Percentiles rank a stretch among this genome's conserved stretches.
Evolutionary conservation across 2,888 invertebrate genomes (phyloP).

Genomic region (Ischnura elegans): DNA sequence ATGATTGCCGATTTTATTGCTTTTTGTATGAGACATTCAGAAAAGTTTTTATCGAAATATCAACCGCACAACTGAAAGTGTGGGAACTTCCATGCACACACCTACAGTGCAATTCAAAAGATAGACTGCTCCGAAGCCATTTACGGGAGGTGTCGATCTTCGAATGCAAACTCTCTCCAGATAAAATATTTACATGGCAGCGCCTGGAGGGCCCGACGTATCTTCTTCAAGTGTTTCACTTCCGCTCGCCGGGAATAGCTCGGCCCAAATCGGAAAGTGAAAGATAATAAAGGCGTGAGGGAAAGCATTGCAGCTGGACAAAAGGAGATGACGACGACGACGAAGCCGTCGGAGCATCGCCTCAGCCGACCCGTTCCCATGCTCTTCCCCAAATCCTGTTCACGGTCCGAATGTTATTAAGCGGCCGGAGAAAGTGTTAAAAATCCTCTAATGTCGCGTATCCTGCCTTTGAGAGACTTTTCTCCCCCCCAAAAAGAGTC

Average conservation of each 20-base stretch:
- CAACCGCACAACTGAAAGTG: neutral
- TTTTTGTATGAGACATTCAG: neutral
- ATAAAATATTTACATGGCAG: neutral
- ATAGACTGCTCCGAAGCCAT: too few species aligned
- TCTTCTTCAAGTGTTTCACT: conserved; percentile 19
- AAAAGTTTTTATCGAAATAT: neutral
- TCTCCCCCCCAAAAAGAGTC: neutral
- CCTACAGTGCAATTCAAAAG: neutral
- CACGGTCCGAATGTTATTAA: conserved; percentile 50
- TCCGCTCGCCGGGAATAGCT: neutral
- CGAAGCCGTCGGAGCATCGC: neutral
- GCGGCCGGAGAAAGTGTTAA: conserved; percentile 44
- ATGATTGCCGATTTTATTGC: too few species aligned
- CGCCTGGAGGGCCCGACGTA: neutral
- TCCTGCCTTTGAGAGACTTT: neutral
- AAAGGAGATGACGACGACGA: too few species aligned
- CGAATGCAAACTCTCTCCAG: neutral
- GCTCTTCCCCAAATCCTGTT: neutral
- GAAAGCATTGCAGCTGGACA: conserved; percentile 27
- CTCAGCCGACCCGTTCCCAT: neutral
- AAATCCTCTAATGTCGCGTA: conserved; percentile 43
- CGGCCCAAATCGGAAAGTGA: conserved; percentile 54
- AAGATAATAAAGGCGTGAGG: conserved; percentile 41
- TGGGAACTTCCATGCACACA: neutral
- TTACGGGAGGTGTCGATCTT: neutral